phyloP scores from a whole-genome alignment of 2,113 vertebrate species.

The Prolemur simus region DNA sequence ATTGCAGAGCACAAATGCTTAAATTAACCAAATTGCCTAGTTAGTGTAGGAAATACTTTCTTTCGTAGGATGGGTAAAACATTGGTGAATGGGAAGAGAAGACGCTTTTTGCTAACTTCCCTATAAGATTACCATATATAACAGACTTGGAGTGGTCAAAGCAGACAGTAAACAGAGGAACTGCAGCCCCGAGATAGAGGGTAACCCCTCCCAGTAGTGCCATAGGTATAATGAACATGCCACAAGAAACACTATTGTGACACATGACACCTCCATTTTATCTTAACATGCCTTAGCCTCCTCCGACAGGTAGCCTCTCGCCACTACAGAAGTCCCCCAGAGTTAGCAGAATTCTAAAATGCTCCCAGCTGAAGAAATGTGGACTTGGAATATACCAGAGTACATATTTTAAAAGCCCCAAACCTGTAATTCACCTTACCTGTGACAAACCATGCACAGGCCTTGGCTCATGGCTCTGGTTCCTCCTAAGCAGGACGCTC shows the following conservation, averaged over 20 bases:
- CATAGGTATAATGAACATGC: not conserved
- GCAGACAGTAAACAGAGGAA: not conserved
- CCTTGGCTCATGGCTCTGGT: not conserved
- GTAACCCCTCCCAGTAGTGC: not conserved
- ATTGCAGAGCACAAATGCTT: not conserved
- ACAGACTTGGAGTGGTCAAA: not conserved
- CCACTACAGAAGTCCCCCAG: not conserved
- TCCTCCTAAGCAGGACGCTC: not conserved
- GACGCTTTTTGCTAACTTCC: not conserved
- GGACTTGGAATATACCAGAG: not conserved
- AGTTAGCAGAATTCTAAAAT: not conserved
- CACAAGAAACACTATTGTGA: not conserved
- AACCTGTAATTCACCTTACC: not conserved
- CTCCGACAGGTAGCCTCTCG: not conserved
- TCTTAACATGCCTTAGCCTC: not conserved
- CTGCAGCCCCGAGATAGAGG: not conserved
- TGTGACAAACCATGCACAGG: not conserved
- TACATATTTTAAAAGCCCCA: not conserved
- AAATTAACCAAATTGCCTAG: not conserved
- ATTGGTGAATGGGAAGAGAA: not conserved
- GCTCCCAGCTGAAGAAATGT: not conserved
- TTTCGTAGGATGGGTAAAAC: not conserved
- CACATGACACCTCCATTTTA: not conserved
- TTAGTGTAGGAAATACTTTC: not conserved
- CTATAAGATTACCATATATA: not conserved